Percentiles rank a stretch among this genome's conserved stretches.
Evolutionary conservation across 2,888 invertebrate genomes (phyloP).

Genomic region (Drosophila cognata): DNA sequence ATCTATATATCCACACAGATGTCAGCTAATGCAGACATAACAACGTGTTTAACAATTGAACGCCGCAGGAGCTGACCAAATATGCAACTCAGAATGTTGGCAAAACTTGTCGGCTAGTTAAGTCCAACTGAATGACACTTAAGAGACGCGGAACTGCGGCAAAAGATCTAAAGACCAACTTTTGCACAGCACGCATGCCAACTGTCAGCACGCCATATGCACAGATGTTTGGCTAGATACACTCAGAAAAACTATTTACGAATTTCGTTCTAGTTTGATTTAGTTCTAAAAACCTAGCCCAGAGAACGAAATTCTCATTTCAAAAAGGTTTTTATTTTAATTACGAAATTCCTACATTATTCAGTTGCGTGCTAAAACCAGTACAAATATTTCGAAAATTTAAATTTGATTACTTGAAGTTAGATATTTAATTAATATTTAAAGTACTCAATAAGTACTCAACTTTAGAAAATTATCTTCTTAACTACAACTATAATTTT

Average conservation of each 20-base stretch:
- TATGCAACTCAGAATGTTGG: slow-evolving; percentile 7
- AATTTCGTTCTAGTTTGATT: not conserved
- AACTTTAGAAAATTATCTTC: not conserved
- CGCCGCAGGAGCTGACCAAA: slow-evolving; percentile 52
- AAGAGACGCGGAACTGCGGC: slow-evolving; percentile 55
- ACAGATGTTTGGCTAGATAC: slow-evolving; percentile 33
- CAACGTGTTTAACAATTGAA: slow-evolving; percentile 45
- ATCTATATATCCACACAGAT: slow-evolving; percentile 4
- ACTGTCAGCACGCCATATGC: slow-evolving; percentile 61
- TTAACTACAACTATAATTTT: not conserved
- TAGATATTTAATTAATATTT: not conserved
- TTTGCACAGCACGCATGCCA: slow-evolving; percentile 57
- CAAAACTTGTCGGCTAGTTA: slow-evolving; percentile 17
- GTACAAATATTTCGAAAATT: too few relatives aligned
- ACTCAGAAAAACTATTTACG: not conserved
- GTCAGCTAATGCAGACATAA: slow-evolving; percentile 44
- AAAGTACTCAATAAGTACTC: not conserved
- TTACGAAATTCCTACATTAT: too few relatives aligned
- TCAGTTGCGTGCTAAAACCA: too few relatives aligned
- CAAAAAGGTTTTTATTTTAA: too few relatives aligned
- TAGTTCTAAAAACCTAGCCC: too few relatives aligned
- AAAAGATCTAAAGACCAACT: slow-evolving; percentile 56
- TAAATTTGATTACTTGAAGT: not conserved
- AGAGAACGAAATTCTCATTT: not conserved
- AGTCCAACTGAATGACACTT: slow-evolving; percentile 41